Conservation (phyloP, 2,113 vertebrate genomes). For the Sturnira hondurensis region DNA sequence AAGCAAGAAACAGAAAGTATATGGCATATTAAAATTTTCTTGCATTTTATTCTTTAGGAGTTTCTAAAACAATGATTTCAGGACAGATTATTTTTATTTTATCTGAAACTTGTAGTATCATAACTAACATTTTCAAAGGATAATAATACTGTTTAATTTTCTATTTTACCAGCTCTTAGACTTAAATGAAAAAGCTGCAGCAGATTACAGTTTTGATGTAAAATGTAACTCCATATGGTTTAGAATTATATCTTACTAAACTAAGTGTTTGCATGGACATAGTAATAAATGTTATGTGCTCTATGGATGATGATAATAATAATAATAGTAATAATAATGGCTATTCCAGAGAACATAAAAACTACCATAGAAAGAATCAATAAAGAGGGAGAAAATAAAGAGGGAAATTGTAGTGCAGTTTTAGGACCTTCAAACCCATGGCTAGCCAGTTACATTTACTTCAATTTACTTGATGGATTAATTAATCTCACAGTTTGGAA, state of each 20-base stretch:
- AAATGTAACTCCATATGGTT: constrained; percentile 38
- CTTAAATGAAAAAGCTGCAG: constrained; percentile 49
- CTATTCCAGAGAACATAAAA: neutral
- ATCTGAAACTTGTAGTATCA: neutral
- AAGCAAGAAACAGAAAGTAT: constrained; percentile 56
- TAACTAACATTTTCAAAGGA: neutral
- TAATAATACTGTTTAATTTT: constrained; percentile 11
- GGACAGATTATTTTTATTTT: constrained; percentile 54
- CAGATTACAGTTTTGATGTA: constrained; percentile 38
- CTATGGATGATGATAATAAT: neutral
- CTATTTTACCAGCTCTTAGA: constrained; percentile 35
- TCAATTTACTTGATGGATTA: constrained; percentile 22
- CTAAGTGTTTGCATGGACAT: constrained; percentile 2
- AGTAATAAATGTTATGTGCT: constrained; percentile 48
- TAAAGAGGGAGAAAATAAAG: constrained; percentile 42
- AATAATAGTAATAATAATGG: neutral
- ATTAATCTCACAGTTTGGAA: neutral
- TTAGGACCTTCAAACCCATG: constrained; percentile 38
- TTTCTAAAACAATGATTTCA: constrained; percentile 7
- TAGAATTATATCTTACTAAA: neutral
- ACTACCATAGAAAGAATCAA: constrained; percentile 38
- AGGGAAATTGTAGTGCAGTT: constrained; percentile 15
- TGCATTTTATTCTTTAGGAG: constrained; percentile 55
- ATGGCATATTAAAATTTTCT: constrained; percentile 41
- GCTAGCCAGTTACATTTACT: neutral